Evolutionary conservation across 2,888 invertebrate genomes (phyloP).

Genomic region (Latheticus oryzae): DNA sequence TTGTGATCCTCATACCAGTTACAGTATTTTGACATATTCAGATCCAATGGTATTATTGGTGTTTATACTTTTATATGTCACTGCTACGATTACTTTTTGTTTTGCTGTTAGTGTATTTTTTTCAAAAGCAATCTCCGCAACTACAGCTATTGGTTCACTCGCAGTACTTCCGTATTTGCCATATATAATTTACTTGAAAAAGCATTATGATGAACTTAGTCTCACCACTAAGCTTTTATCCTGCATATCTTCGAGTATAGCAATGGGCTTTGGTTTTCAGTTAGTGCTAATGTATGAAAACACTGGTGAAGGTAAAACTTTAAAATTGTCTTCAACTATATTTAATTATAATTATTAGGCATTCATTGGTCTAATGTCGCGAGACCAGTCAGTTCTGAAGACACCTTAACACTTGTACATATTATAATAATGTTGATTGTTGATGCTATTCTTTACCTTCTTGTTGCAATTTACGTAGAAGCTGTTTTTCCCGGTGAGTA

Average conservation of each 20-base stretch:
- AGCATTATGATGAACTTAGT: conserved; percentile 73
- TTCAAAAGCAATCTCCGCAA: conserved; percentile 83
- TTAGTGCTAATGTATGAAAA: conserved; percentile 79
- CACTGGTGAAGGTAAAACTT: conserved; percentile 71
- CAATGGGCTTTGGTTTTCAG: conserved; percentile 83
- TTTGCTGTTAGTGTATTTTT: conserved; percentile 86
- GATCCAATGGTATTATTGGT: conserved; percentile 76
- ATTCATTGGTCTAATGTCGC: conserved; percentile 75
- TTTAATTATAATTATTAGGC: conserved; percentile 59
- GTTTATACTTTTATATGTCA: conserved; percentile 77
- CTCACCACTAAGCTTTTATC: conserved; percentile 71
- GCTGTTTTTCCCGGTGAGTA: conserved; percentile 87
- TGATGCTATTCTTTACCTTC: conserved; percentile 77
- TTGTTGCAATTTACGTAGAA: conserved; percentile 86
- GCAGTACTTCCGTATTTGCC: conserved; percentile 84
- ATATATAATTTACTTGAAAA: conserved; percentile 74
- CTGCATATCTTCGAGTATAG: conserved; percentile 80
- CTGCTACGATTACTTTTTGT: conserved; percentile 79
- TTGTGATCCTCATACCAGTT: conserved; percentile 61
- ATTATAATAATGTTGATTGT: conserved; percentile 78
- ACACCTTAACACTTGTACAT: conserved; percentile 76
- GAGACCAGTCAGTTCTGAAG: conserved; percentile 73
- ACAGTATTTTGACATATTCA: conserved; percentile 77
- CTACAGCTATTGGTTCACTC: conserved; percentile 79
- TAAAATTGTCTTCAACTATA: background rate